phyloP scores from a whole-genome alignment of 2,113 vertebrate genomes.

The Xyrauchen texanus region DNA sequence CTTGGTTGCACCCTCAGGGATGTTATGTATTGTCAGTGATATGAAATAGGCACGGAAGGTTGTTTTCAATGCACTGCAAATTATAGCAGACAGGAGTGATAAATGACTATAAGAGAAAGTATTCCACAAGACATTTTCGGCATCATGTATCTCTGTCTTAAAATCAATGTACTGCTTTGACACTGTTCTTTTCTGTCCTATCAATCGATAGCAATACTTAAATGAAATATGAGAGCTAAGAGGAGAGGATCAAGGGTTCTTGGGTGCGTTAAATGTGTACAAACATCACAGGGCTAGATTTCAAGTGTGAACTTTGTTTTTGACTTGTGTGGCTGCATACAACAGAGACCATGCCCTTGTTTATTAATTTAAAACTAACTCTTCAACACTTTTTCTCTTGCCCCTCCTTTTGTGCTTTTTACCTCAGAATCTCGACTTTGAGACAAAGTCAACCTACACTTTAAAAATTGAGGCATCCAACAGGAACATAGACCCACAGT shows the following conservation, averaged over 20 bases:
- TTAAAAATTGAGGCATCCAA: slow-evolving; percentile 85
- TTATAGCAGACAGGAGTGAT: slow-evolving; percentile 36
- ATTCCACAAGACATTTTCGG: slow-evolving; percentile 47
- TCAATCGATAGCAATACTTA: slow-evolving; percentile 28
- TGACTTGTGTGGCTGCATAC: neutral
- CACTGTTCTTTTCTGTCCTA: slow-evolving; percentile 1
- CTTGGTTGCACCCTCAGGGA: slow-evolving; percentile 1
- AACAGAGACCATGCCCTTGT: slow-evolving; percentile 11
- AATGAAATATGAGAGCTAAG: slow-evolving; percentile 34
- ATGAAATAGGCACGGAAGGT: slow-evolving; percentile 21
- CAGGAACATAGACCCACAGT: slow-evolving; percentile 79
- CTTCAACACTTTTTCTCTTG: neutral
- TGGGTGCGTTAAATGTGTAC: slow-evolving; percentile 18
- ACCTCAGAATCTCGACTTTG: slow-evolving; percentile 81
- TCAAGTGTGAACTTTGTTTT: slow-evolving; percentile 10
- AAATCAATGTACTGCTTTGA: slow-evolving; percentile 51
- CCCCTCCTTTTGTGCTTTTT: neutral
- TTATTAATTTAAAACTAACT: slow-evolving; percentile 15
- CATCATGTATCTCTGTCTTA: slow-evolving; percentile 45
- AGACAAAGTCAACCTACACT: slow-evolving; percentile 83
- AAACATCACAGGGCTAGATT: neutral
- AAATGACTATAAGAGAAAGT: slow-evolving; percentile 40
- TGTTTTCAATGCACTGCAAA: slow-evolving; percentile 44
- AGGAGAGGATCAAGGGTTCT: slow-evolving; percentile 12
- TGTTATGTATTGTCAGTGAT: slow-evolving; percentile 36